Base-by-base conservation (phyloP, 2,113 vertebrate species). In the Chionomys nivalis region DNA sequence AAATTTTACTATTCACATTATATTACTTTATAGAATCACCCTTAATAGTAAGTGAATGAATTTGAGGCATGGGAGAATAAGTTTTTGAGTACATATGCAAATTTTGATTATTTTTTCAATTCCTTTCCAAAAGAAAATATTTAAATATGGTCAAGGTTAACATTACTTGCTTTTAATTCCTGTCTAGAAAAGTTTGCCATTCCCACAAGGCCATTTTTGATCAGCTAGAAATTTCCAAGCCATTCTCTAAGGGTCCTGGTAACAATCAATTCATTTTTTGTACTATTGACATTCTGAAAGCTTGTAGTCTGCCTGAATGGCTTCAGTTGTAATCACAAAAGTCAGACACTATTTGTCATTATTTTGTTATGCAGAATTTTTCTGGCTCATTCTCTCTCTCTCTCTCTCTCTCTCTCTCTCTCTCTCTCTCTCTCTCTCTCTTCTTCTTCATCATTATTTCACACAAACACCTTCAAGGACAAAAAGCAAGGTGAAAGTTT, bases 251-350 rank as follows among this genome's bases (percentile, higher is more conserved):
- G 94, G 75, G 88, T 95, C 88, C 49, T 17, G 0, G 76, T 70
- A 97, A 96, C 49, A 94, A 90, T 96, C 89, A 97, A 92, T 93
- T 95, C 26, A 72, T 65, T 93, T 98, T 98, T 98, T 96, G 96
- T 94, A 33, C 33, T 90, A 79, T 7, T 75, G 76, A 78, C 33
- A 96, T 96, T 98, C 90, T 78, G 19, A 91, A 94, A 96, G 78
- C 55, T 96, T 78, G 63, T 52, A 61, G 70, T 90, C 76, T 0
- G 90, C 96, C 82, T 92, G 76, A 39, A 6, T 90, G 89, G 90
- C 3, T 4, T 39, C 0, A 0, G 76, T 36, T 95, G 65, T 78
- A 97, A 96, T 94, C 92, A 95, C 16, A 89, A 94, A 85, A 92
- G 79, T 66, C 90, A 97, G 89, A 66, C 91, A 90, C 92, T 88